Evolutionary conservation across 1,140 invertebrate species (phyloP), one percentile per base, ranked within the genome.

Genomic region (Palaemon carinicauda): DNA sequence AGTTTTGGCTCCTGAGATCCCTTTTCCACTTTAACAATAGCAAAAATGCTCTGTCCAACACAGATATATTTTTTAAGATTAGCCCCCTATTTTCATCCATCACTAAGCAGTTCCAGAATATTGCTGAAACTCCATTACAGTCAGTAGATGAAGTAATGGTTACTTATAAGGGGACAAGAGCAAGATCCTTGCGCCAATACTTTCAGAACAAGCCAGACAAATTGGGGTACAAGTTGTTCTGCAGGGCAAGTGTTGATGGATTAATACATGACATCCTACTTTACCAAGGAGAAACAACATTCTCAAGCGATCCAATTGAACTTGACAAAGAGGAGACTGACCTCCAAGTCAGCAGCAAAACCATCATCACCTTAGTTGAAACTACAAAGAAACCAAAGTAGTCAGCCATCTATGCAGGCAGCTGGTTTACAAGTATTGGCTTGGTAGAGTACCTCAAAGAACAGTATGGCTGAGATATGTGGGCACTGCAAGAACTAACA

Each of bases 31-130:
- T 80, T 24, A 80, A 80, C 31, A 80, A 80, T 31, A 80, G 60
- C 31, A 31, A 80, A 56, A 15, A 60, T 60, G 5, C 79, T 15
- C 41, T 14, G 53, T 27, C 79, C 21, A 51, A 31, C 33, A 79
- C n/a, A 21, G 79, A 80, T 54, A 21, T n/a, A 24, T 80, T 80
- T 31, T 80, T 51, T 31, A 79, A 79, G 7, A 53, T 79, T n/a
- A 1, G 77, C 17, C 77, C 77, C 10, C 10, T 79, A 9, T 53
- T 79, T 52, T n/a, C 10, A 14, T 0, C 50, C 1, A 51, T 79
- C 14, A 79, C 41, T 19, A 60, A 80, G 33, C 52, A 56, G 24
- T 80, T 56, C 29, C 33, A 51, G 15, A n/a, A 15, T 14, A 54
- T 80, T 31, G 17, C 17, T 12, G 79, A 50, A 52, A 79, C 75